Base-by-base conservation (phyloP, 2,797 vertebrate species). In the Babyrousa celebensis region DNA sequence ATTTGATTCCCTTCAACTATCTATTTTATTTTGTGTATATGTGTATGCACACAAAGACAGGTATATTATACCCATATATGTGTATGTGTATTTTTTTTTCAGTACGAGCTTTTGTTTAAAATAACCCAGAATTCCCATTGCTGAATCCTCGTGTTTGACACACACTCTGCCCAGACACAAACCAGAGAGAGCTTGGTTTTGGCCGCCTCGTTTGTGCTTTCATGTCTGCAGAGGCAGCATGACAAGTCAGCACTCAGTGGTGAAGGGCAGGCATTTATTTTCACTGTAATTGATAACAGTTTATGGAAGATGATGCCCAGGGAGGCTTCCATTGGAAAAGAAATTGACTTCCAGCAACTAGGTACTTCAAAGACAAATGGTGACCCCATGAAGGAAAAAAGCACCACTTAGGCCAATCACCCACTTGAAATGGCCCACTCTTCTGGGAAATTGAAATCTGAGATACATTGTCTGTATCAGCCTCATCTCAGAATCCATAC, bases 401-500 rank as follows among this genome's bases (percentile, higher is more conserved):
- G 85, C 14, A 92, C 20, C 27, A 10, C 10, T 5, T 12, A 54
- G 68, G 89, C 63, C 94, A 93, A 25, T 92, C 25, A 18, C 60
- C 15, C 77, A 62, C 23, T 96, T 52, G 10, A 65, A 72, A 93
- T 48, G 62, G 6, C 7, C 56, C 25, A 16, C 77, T 96, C 74
- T 95, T 95, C 94, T 96, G 93, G 72, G 68, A 95, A 96, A 85
- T 0, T 60, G 60, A 40, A 97, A 88, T 12, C 16, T 54, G 67
- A 96, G 89, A 90, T 48, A n/a, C n/a, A 74, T 12, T 54, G 54
- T 83, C 63, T 78, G 2, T 95, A 71, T 95, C 89, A 94, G 56
- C 4, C 23, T 86, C 87, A 95, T 94, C 93, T 91, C 71, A 43
- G 74, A 67, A 84, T 85, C n/a, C 88, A 96, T 97, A 96, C 78